Percentiles rank a stretch among this genome's conserved stretches.
phyloP scores from a whole-genome alignment of 2,888 invertebrate species.

The Epistrophella euchroma region DNA sequence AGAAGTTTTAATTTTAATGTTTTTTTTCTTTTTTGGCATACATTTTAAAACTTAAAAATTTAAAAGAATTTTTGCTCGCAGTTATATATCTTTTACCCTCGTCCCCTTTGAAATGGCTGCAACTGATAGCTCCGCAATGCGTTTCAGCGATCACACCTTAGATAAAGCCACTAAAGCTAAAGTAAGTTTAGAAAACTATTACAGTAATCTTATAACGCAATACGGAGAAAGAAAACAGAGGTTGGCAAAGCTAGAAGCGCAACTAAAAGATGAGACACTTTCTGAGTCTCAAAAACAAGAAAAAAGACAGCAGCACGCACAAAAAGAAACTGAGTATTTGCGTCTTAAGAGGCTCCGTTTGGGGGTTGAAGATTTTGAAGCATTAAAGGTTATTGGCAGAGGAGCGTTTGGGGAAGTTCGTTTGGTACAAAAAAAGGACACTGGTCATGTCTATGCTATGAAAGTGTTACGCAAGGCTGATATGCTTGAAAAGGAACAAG shows the following conservation, averaged over 20 bases:
- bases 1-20: no score
- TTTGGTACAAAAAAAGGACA: conserved; percentile 99
- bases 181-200: conserved; percentile 99
- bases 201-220: conserved; percentile 98
- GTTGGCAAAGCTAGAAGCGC: conserved; percentile 96
- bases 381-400: conserved; percentile 96
- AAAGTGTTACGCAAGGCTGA: conserved; percentile 99
- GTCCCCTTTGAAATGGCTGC: conserved; percentile 70
- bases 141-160: conserved; percentile 98
- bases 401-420: conserved; percentile 98
- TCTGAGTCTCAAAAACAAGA: conserved; percentile 97
- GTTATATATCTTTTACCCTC: background rate
- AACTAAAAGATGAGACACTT: conserved; percentile 97
- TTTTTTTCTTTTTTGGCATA: no score
- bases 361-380: conserved; percentile 99
- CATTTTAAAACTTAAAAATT: background rate
- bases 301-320: conserved; percentile 95
- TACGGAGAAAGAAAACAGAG: conserved; percentile 98
- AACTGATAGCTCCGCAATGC: conserved; percentile 86
- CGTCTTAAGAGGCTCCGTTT: conserved; percentile 97
- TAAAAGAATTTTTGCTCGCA: background rate
- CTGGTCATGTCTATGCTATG: conserved; percentile 99
- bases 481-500: conserved; percentile 99
- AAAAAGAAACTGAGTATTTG: conserved; percentile 99
- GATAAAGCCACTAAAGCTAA: conserved; percentile 99